A percentile compares a stretch with the other conserved stretches of the same genome.
These are phyloP conservation scores for Drosophila affinis DNA, from an alignment of 2,888 invertebrate genomes.

Conservation along the genomic window DNA sequence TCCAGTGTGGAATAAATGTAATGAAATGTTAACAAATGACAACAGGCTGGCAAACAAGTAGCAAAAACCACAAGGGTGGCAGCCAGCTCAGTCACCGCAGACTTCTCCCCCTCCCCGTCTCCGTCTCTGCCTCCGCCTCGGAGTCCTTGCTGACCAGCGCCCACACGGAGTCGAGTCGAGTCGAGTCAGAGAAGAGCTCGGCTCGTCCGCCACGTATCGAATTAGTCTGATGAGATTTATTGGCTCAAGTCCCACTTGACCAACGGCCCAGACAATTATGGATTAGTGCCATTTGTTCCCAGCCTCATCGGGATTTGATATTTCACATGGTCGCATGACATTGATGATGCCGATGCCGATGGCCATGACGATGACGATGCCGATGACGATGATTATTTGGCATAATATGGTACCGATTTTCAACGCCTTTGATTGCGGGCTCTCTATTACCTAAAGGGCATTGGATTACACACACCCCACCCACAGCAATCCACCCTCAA, in stretches of 20 bases:
- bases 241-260: constrained; percentile 77
- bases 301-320: constrained; percentile 46
- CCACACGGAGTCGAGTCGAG: constrained; percentile 14
- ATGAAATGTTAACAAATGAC: constrained; percentile 80
- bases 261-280: constrained; percentile 78
- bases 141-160: constrained; percentile 27
- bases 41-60: constrained; percentile 73
- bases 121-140: too few species aligned
- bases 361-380: constrained; percentile 32
- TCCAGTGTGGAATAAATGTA: constrained; percentile 75
- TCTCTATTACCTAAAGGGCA: constrained; percentile 65
- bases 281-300: constrained; percentile 81
- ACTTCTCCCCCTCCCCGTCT: background rate
- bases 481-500: constrained; percentile 20
- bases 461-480: constrained; percentile 55
- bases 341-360: constrained; percentile 5
- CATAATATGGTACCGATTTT: constrained; percentile 70
- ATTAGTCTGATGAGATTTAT: constrained; percentile 80
- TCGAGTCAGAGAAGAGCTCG: constrained; percentile 1
- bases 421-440: constrained; percentile 42
- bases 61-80: constrained; percentile 71
- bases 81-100: constrained; percentile 8
- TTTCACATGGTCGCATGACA: constrained; percentile 34
- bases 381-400: constrained; percentile 53
- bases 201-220: constrained; percentile 58